These are phyloP conservation scores for Acrobasis repandana DNA, from an alignment of 2,888 invertebrate genomes.

Conservation along the genomic window DNA sequence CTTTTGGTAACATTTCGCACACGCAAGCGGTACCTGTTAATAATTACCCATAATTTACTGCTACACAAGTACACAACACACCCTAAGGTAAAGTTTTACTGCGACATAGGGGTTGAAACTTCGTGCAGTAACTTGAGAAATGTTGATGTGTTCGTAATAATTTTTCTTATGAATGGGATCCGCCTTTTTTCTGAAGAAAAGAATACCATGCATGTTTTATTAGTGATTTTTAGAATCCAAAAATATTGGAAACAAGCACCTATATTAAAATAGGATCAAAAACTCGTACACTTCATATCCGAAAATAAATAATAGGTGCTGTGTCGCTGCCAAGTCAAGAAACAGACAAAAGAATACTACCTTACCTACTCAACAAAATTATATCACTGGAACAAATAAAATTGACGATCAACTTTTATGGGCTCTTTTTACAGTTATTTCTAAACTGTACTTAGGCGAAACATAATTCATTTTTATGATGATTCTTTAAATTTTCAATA, in stretches of 20 bases:
- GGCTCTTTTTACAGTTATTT: neutral
- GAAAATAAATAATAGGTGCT: too few species aligned
- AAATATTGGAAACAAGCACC: too few species aligned
- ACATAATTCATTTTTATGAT: neutral
- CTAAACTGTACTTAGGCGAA: neutral
- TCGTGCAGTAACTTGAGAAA: constrained; percentile 18
- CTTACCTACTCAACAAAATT: neutral
- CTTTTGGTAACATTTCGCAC: neutral
- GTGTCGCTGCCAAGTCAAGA: too few species aligned
- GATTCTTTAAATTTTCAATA: neutral
- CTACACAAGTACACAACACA: constrained; percentile 2
- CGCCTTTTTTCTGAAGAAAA: neutral
- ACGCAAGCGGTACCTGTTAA: constrained; percentile 3
- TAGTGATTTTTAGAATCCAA: too few species aligned
- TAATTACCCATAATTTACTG: constrained; percentile 20
- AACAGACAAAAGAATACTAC: too few species aligned
- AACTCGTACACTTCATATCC: too few species aligned
- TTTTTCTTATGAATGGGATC: constrained; percentile 10
- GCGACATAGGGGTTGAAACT: constrained; percentile 16
- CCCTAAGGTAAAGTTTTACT: neutral
- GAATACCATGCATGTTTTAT: too few species aligned
- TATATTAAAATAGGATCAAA: too few species aligned
- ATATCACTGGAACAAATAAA: constrained; percentile 5
- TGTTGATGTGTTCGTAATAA: constrained; percentile 27
- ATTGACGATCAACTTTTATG: constrained; percentile 9